Evolutionary conservation across 2,113 vertebrate species (phyloP).

Genomic region (Halichoeres trimaculatus): DNA sequence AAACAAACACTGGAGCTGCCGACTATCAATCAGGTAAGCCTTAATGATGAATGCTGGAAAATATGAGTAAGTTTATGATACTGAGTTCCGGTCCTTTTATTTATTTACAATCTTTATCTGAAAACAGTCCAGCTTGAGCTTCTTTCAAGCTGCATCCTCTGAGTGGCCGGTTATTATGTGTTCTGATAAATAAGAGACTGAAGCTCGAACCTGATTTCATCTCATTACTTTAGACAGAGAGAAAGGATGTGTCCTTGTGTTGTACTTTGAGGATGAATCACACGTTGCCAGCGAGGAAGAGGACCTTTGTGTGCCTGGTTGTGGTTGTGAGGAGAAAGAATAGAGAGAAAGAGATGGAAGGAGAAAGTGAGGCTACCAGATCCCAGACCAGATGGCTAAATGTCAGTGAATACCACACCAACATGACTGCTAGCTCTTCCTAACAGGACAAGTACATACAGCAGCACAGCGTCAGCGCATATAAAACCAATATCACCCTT

Average conservation of each 20-base stretch:
- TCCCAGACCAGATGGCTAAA: slow-evolving; percentile 76
- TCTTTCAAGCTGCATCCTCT: slow-evolving; percentile 13
- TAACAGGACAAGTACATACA: slow-evolving; percentile 36
- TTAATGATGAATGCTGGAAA: slow-evolving; percentile 15
- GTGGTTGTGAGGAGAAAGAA: background rate
- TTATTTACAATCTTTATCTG: slow-evolving; percentile 4
- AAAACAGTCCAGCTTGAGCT: background rate
- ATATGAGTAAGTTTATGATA: background rate
- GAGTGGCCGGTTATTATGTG: slow-evolving; percentile 19
- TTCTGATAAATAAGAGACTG: slow-evolving; percentile 27
- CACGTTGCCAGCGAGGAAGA: slow-evolving; percentile 39
- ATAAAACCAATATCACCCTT: slow-evolving; percentile 9
- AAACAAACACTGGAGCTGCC: slow-evolving; percentile 37
- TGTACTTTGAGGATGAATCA: slow-evolving; percentile 22
- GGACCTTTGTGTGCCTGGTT: slow-evolving; percentile 25
- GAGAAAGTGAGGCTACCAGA: slow-evolving; percentile 39
- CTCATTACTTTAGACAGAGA: slow-evolving; percentile 16
- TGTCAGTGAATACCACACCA: slow-evolving; percentile 77
- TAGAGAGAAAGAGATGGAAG: background rate
- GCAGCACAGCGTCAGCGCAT: slow-evolving; percentile 20
- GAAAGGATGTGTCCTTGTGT: slow-evolving; percentile 8
- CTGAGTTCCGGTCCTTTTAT: background rate
- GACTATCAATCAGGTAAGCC: slow-evolving; percentile 17
- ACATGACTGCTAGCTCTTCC: slow-evolving; percentile 58
- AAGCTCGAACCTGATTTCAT: slow-evolving; percentile 9